Evolutionary conservation across 35 echinoderm and acorn worm species (phyloP), one percentile per base, ranked within the genome.

Genomic region (Acanthaster planci): DNA sequence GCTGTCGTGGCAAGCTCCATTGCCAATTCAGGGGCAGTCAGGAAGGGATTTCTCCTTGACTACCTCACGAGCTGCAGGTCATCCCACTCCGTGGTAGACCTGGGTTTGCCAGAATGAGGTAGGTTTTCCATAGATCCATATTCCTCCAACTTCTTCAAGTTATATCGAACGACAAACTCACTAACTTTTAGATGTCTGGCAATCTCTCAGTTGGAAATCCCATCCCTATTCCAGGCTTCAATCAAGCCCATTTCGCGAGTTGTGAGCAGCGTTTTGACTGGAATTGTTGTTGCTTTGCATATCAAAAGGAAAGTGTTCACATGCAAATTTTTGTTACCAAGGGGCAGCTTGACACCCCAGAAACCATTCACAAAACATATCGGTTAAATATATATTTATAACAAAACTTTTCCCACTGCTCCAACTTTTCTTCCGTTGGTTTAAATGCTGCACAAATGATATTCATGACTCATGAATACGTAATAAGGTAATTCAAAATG

Each of bases 361-460:
- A 17, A 17, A 17, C 53, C 53, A 17, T 56, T 56, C 22, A 17
- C 22, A n/a, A 17, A n/a, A 56, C 22, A 17, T 14, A n/a, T 56
- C 22, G 53, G 53, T 56, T 56, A n/a, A 56, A 56, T 56, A 56
- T 17, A 56, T 56, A 56, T 56, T 56, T 56, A 56, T 56, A 56
- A 56, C 14, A 56, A 56, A 56, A n/a, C 14, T n/a, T 56, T 56
- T 56, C 53, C 3, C 14, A 56, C 53, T 17, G 53, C 53, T 14
- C 53, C 14, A 56, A 56, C 14, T 14, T n/a, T 56, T 14, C 22
- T 56, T 14, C 22, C 53, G 22, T 56, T 56, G 53, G 53, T 56
- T 56, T 56, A 56, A 56, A 56, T 56, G 53, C 53, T n/a, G 14
- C 14, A 56, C 22, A 17, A 17, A 56, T 17, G 16, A 56, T 56